Base-by-base conservation (phyloP, 2,113 vertebrate genomes). In the Oreochromis niloticus region DNA sequence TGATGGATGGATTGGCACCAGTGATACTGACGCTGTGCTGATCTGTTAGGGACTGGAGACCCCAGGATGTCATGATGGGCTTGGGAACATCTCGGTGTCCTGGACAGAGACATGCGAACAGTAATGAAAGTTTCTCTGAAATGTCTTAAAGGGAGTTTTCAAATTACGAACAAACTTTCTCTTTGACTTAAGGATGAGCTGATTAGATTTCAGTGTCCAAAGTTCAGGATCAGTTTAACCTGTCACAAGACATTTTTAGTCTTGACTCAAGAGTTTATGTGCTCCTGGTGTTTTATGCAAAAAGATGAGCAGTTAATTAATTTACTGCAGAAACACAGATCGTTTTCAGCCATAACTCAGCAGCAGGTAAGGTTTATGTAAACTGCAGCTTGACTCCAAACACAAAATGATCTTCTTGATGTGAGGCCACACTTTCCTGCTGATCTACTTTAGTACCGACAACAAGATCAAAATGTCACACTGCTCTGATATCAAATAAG, bases 401-500 rank as follows among this genome's bases (percentile, higher is more conserved):
- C 24, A 78, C 46, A 1, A 1, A 78, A 78, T 34, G 17, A 78
- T 17, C 46, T 78, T 19, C 46, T n/a, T 78, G 46, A 52, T 78
- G 4, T 52, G 73, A 78, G 73, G 46, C 6, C 16, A 52, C 0
- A 52, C 73, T 52, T 30, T 4, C 4, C 73, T 52, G 46, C 73
- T 52, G 46, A n/a, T 78, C 73, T 78, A 78, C 6, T 78, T 78
- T 78, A 52, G 17, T 78, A 30, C 73, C 1, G 46, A 52, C 27
- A 78, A 34, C 27, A n/a, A 78, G 46, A 52, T 78, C 73, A 78
- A 52, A 78, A 30, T 78, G 73, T 78, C 73, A 78, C 17, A 78
- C 27, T 0, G 6, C 46, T 78, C 46, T 52, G 46, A 78, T 78
- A 34, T 52, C 46, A 52, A 78, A 34, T 50, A 52, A 78, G 17